These are phyloP conservation scores for Aptenodytes forsteri DNA, from an alignment of 2,113 vertebrate genomes.

Conservation along the genomic window DNA sequence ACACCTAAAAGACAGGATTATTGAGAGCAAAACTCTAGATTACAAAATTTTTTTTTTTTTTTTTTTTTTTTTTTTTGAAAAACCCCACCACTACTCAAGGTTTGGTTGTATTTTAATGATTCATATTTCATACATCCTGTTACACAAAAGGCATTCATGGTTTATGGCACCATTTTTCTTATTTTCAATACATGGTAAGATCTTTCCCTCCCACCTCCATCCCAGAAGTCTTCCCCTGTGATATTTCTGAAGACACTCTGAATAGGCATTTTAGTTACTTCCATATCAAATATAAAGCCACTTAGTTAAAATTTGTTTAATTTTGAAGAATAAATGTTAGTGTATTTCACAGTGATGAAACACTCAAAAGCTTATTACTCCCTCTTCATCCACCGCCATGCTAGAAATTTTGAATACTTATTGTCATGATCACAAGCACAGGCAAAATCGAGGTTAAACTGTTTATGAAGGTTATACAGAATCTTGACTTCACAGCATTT, in stretches of 20 bases:
- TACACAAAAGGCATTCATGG: constrained; percentile 9
- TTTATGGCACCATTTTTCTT: not conserved
- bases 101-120: constrained; percentile 2
- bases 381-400: not conserved
- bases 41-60: not conserved
- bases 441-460: not conserved
- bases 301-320: not conserved
- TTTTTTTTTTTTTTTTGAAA: not conserved
- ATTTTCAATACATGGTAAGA: not conserved
- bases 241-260: not conserved
- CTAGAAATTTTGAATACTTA: not conserved
- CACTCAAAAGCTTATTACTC: not conserved
- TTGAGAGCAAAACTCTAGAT: not conserved
- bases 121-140: not conserved
- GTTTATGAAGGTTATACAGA: not conserved
- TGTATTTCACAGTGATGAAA: constrained; percentile 19
- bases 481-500: not conserved
- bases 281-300: not conserved
- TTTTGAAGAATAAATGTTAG: not conserved
- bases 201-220: not conserved
- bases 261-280: not conserved
- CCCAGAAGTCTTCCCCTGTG: not conserved
- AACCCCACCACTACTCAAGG: not conserved
- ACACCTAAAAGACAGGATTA: not conserved
- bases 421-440: not conserved